Base-by-base conservation (phyloP, 2,888 invertebrate species). In the Drosophila vallismaia region DNA sequence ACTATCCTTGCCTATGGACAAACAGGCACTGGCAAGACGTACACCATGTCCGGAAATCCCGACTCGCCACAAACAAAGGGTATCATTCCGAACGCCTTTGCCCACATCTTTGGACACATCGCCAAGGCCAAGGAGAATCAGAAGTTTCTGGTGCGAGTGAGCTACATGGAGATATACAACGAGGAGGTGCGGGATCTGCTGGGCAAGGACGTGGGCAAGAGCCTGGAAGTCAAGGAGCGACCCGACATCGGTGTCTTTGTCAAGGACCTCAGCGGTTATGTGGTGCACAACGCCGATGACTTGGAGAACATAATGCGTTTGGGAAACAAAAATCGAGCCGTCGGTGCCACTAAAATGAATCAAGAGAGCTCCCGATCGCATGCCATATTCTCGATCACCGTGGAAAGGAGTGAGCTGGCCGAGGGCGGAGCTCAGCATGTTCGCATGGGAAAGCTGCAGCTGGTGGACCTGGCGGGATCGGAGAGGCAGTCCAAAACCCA, bases 121-220 rank as follows among this genome's bases (percentile, higher is more conserved):
- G 97, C 99, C 0, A 97, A 97, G 89, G 97, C 98, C 0, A 95
- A 95, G 62, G 97, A 97, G 63, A 95, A 97, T 89, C 96, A 96
- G 83, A 97, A 98, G 97, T 99, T 99, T 92, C 93, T 99, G 54
- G 99, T 99, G 5, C 95, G 99, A 79, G 99, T 99, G 4, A 98
- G 99, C 0, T 99, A 99, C 91, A 93, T 99, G 92, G 99, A 99
- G 93, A 99, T 99, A 73, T 99, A 99, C 92, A 99, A 99, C 91
- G 99, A 99, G 92, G 99, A 99, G 92, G 98, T 99, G 0, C 94
- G 99, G 28, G 99, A 99, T 92, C 93, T 99, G 45, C 93, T 99
- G 4, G 96, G 96, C 5, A 97, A 97, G 91, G 97, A 98, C 91
- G 96, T 97, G 33, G 95, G 95, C 78, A 94, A 94, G 85, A 95